These are phyloP conservation scores for Miichthys miiuy DNA, from an alignment of 2,797 vertebrate genomes.

Conservation along the genomic window DNA sequence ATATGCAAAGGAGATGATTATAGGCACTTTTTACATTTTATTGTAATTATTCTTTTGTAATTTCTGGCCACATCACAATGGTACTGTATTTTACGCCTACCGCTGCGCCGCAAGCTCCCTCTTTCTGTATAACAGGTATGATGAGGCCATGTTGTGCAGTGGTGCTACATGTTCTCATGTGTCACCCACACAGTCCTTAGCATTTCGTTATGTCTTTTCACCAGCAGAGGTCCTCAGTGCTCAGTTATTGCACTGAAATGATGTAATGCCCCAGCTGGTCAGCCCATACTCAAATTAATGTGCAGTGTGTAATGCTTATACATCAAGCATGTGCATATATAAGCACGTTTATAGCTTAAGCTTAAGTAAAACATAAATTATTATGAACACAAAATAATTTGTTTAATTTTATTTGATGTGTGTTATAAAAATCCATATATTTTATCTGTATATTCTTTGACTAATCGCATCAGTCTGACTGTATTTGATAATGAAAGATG, in stretches of 20 bases:
- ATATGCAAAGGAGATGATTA: slow-evolving; percentile 13
- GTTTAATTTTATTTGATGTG: neutral
- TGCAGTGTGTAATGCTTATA: slow-evolving; percentile 3
- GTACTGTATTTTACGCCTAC: neutral
- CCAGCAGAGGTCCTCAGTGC: slow-evolving; percentile 77
- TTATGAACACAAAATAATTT: neutral
- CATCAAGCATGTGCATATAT: slow-evolving; percentile 33
- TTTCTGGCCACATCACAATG: slow-evolving; percentile 9
- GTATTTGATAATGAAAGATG: slow-evolving; percentile 17
- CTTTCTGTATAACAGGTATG: slow-evolving; percentile 21
- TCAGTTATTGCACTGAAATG: slow-evolving; percentile 54
- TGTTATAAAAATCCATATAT: slow-evolving; percentile 31
- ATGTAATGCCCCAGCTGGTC: slow-evolving; percentile 63
- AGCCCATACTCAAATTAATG: slow-evolving; percentile 18
- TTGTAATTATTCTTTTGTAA: neutral
- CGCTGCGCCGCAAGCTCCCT: slow-evolving; percentile 30
- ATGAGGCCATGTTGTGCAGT: slow-evolving; percentile 56
- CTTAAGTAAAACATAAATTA: slow-evolving; percentile 20
- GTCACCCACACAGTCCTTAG: slow-evolving; percentile 31
- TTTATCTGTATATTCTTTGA: slow-evolving; percentile 36
- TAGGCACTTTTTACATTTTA: slow-evolving; percentile 43
- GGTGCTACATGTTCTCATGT: slow-evolving; percentile 43
- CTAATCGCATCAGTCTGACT: slow-evolving; percentile 16
- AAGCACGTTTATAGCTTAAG: slow-evolving; percentile 25
- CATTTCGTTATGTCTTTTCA: slow-evolving; percentile 36